These are phyloP conservation scores for Sebastes jordani DNA, from an alignment of 2,797 vertebrate species.

Conservation along the genomic window DNA sequence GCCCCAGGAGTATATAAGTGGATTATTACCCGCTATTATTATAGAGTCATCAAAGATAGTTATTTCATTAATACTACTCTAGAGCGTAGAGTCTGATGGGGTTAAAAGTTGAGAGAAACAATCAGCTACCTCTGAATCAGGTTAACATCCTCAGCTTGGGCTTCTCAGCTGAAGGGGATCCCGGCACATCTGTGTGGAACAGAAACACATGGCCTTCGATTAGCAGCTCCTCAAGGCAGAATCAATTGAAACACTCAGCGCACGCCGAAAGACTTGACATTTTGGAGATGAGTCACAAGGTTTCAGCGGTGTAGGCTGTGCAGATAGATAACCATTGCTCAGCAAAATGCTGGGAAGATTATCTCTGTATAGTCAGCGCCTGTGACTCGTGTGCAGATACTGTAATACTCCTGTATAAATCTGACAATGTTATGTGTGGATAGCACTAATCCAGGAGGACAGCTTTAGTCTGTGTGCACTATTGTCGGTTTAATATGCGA, in stretches of 20 bases:
- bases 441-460: conserved; percentile 1
- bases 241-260: conserved; percentile 10
- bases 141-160: background rate
- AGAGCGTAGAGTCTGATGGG: background rate
- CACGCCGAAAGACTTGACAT: conserved; percentile 29
- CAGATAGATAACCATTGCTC: conserved; percentile 28
- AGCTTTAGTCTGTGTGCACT: background rate
- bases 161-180: conserved; percentile 2
- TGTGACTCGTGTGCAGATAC: background rate
- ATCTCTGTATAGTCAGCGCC: background rate
- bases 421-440: background rate
- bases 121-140: background rate
- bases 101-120: background rate
- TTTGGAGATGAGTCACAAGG: conserved; percentile 46
- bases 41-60: background rate
- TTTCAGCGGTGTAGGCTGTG: conserved; percentile 18
- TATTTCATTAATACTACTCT: background rate
- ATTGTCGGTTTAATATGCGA: background rate
- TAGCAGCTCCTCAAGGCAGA: conserved; percentile 20
- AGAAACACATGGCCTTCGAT: conserved; percentile 16
- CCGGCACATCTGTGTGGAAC: conserved; percentile 3
- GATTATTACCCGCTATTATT: background rate
- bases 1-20: background rate
- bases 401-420: conserved; percentile 16
- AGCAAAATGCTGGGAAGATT: conserved; percentile 25